A percentile compares a stretch with the other conserved stretches of the same genome.
Conservation (phyloP, 2,113 vertebrate genomes). For the Nycticorax nycticorax region DNA sequence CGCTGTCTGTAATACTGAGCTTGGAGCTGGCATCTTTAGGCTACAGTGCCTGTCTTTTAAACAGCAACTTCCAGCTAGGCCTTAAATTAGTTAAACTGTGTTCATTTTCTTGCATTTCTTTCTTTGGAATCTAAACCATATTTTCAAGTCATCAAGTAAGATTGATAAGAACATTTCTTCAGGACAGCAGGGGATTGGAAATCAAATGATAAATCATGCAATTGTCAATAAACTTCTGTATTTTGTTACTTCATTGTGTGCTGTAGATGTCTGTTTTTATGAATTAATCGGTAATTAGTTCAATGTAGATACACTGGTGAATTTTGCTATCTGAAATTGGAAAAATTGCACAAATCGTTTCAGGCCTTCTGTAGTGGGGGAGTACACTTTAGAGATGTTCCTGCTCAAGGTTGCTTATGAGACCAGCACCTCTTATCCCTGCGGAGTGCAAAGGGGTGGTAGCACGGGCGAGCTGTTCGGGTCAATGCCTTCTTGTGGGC, state of each 20-base stretch:
- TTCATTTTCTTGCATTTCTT: not conserved
- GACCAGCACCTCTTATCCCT: not conserved
- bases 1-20: not conserved
- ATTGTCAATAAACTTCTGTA: conserved; percentile 81
- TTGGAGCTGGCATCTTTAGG: not conserved
- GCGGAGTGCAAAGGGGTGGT: accelerated
- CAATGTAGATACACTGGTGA: not conserved
- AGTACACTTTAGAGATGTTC: not conserved
- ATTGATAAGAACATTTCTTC: not conserved
- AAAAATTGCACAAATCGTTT: not conserved
- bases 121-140: not conserved
- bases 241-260: conserved; percentile 70
- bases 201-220: conserved; percentile 9
- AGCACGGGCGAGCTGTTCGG: not conserved
- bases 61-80: conserved; percentile 11
- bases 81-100: conserved; percentile 8
- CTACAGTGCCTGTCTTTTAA: conserved; percentile 6
- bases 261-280: not conserved
- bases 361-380: not conserved
- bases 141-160: not conserved
- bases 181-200: not conserved
- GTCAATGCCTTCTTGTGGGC: not conserved
- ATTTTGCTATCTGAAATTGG: not conserved
- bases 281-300: not conserved
- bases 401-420: not conserved